Conservation (phyloP, 2,113 vertebrate species). For the Macrotus californicus region DNA sequence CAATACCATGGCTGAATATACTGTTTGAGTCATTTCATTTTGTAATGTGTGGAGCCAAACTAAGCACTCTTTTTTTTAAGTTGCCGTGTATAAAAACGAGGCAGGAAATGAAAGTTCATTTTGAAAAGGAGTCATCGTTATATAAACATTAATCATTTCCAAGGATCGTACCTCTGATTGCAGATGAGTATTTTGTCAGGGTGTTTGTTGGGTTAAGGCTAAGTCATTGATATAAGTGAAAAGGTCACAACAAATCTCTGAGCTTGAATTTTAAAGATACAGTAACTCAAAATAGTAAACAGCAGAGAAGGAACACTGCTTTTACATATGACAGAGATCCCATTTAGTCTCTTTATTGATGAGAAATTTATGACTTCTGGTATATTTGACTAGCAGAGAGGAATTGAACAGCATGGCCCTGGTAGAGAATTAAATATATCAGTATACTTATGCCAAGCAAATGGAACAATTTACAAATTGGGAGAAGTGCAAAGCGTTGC, state of each 20-base stretch:
- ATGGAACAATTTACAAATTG: slow-evolving; percentile 40
- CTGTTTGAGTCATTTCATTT: not conserved
- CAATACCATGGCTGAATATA: not conserved
- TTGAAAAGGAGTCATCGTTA: not conserved
- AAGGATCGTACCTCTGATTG: not conserved
- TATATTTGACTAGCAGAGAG: slow-evolving; percentile 9
- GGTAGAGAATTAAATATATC: slow-evolving; percentile 37
- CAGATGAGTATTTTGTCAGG: not conserved
- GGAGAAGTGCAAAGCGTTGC: slow-evolving; percentile 25
- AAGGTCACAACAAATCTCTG: not conserved
- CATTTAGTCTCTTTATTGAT: not conserved
- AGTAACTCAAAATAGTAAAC: not conserved
- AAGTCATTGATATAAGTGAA: not conserved
- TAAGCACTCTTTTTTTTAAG: not conserved
- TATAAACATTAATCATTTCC: not conserved
- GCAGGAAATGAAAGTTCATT: not conserved
- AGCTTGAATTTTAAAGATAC: not conserved
- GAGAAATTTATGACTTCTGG: slow-evolving; percentile 21
- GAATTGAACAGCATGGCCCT: not conserved
- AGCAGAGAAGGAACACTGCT: not conserved
- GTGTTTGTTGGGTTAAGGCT: not conserved
- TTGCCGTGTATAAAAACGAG: not conserved
- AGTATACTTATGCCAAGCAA: slow-evolving; percentile 42
- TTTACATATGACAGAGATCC: not conserved
- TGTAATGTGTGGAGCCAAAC: not conserved